Evolutionary conservation across 2,888 invertebrate species (phyloP).

Genomic region (Epinotia bilunana): DNA sequence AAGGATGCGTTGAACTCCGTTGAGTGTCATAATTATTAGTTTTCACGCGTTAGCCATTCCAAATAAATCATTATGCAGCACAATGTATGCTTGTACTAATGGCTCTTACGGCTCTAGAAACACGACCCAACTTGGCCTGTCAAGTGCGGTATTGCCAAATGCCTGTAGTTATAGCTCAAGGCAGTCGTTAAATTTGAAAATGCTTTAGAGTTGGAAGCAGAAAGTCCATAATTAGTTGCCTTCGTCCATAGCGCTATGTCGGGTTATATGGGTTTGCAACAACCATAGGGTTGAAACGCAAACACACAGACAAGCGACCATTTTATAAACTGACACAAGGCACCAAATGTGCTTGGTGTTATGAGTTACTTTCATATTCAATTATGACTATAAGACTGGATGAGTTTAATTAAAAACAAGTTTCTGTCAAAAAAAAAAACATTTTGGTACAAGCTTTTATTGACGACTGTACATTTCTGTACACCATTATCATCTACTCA

Average conservation of each 20-base stretch:
- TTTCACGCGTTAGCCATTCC: not conserved
- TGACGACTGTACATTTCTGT: too few relatives aligned
- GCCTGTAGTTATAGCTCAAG: constrained; percentile 8
- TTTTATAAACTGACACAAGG: not conserved
- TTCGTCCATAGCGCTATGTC: constrained; percentile 2
- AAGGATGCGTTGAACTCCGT: not conserved
- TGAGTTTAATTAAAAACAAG: too few relatives aligned
- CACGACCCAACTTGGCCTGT: constrained; percentile 13
- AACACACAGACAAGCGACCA: not conserved
- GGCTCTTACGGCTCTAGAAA: not conserved
- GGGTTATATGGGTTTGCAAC: not conserved
- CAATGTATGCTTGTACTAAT: not conserved
- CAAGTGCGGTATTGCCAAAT: constrained; percentile 7
- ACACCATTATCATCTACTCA: too few relatives aligned
- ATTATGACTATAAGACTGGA: too few relatives aligned
- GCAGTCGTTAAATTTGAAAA: constrained; percentile 34
- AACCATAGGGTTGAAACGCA: not conserved
- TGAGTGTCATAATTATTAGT: not conserved
- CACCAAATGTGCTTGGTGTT: not conserved
- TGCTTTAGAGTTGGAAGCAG: constrained; percentile 13
- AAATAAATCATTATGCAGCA: constrained; percentile 11
- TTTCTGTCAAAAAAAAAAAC: too few relatives aligned
- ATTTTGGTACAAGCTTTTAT: too few relatives aligned
- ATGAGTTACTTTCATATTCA: not conserved
- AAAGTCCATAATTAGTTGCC: not conserved